Evolutionary conservation across 92 coral and sea anemone genomes (phyloP).

Genomic region (Epizoanthus rinbou): DNA sequence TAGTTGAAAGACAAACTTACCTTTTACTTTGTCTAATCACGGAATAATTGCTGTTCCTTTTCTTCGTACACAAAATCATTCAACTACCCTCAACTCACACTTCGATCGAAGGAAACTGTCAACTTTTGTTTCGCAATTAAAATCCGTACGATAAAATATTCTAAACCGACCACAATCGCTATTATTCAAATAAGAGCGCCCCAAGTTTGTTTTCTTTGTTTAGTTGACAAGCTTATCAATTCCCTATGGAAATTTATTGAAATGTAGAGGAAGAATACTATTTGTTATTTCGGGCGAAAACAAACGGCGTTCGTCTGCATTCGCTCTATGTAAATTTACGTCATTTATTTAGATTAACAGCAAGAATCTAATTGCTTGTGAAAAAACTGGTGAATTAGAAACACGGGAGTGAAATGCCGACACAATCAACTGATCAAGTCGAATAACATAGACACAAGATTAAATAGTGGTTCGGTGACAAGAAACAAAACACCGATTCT

Average conservation of each 20-base stretch:
- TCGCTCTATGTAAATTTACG: constrained; percentile 37
- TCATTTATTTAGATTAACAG: constrained; percentile 32
- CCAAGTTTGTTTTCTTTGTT: constrained; percentile 6
- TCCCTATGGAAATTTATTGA: constrained; percentile 45
- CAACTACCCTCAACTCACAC: constrained; percentile 22
- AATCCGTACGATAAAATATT: constrained; percentile 40
- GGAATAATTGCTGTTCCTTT: neutral
- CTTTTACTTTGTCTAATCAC: neutral
- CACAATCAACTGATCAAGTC: constrained; percentile 8
- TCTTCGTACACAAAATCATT: neutral
- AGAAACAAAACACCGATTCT: neutral
- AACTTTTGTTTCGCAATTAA: constrained; percentile 34
- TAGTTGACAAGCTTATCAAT: constrained; percentile 39
- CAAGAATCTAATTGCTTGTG: constrained; percentile 39
- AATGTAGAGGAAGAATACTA: constrained; percentile 18
- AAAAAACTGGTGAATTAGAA: constrained; percentile 30
- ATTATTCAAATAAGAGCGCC: constrained; percentile 34
- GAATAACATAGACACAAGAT: neutral
- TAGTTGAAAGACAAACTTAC: neutral
- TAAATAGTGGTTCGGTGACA: constrained; percentile 18
- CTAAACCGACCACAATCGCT: constrained; percentile 33
- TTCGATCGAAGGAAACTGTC: constrained; percentile 25
- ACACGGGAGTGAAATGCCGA: constrained; percentile 8
- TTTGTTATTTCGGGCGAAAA: constrained; percentile 26
- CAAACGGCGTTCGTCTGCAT: constrained; percentile 28